Conservation (phyloP, 1,140 invertebrate species). For the Drosophila leontia region DNA sequence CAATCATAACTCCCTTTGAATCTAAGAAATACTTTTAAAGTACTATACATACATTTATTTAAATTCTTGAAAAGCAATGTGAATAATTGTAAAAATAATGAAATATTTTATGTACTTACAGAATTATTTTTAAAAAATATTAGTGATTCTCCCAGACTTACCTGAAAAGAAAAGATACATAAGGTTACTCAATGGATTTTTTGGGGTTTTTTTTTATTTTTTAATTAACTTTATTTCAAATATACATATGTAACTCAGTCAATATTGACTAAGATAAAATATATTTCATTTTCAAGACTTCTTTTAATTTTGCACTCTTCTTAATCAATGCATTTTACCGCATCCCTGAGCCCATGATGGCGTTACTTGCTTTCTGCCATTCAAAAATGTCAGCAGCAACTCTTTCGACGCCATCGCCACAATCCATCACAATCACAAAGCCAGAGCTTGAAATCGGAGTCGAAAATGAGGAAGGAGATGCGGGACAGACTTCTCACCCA, state of each 20-base stretch:
- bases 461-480: constrained; percentile 11
- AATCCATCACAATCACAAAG: constrained; percentile 76
- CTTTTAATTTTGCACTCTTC: neutral
- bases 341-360: neutral
- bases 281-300: neutral
- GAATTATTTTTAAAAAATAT: neutral
- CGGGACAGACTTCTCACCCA: constrained; percentile 15
- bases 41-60: neutral
- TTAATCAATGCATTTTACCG: constrained; percentile 1
- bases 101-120: neutral
- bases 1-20: neutral
- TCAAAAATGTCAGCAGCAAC: constrained; percentile 46
- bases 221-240: too few relatives aligned
- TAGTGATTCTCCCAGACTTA: neutral
- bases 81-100: neutral
- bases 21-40: too few relatives aligned
- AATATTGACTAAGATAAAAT: too few relatives aligned
- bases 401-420: constrained; percentile 50
- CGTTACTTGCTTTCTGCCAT: constrained; percentile 4
- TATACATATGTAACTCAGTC: too few relatives aligned
- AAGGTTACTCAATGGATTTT: neutral
- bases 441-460: constrained; percentile 57
- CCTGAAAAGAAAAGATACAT: neutral
- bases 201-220: too few relatives aligned
- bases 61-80: neutral